phyloP scores from a whole-genome alignment of 2,888 invertebrate species.

The Melinaea menophilus region DNA sequence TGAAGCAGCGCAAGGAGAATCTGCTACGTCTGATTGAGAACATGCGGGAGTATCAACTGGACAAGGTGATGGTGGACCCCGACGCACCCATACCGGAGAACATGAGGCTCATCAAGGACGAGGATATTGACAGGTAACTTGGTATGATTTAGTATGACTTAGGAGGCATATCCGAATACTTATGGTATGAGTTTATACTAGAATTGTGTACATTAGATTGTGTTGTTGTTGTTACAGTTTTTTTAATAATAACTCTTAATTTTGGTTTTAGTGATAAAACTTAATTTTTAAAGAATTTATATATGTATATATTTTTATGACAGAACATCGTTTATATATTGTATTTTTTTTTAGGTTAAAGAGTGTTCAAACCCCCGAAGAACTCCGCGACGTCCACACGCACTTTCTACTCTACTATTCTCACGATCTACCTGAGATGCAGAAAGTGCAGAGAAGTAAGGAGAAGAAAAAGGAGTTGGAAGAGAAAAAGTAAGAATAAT shows the following conservation, averaged over 20 bases:
- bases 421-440: conserved; percentile 89
- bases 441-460: conserved; percentile 82
- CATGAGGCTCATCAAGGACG: conserved; percentile 88
- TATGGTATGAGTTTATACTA: too few relatives aligned
- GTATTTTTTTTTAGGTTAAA: conserved; percentile 70
- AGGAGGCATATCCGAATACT: too few relatives aligned
- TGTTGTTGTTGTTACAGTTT: too few relatives aligned
- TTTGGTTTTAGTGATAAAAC: too few relatives aligned
- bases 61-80: conserved; percentile 87
- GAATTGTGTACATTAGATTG: too few relatives aligned
- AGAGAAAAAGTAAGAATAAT: conserved; percentile 69
- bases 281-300: too few relatives aligned
- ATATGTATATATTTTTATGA: background rate
- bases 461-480: conserved; percentile 80
- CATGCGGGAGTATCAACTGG: conserved; percentile 94
- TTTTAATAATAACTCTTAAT: too few relatives aligned
- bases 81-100: conserved; percentile 91
- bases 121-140: conserved; percentile 85
- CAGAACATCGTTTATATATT: background rate
- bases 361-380: conserved; percentile 90
- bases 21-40: conserved; percentile 89
- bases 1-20: conserved; percentile 90
- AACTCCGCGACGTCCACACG: conserved; percentile 93
- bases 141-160: background rate
- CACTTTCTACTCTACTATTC: conserved; percentile 97